phyloP scores from a whole-genome alignment of 1,140 invertebrate genomes.

The Gryllus bimaculatus region DNA sequence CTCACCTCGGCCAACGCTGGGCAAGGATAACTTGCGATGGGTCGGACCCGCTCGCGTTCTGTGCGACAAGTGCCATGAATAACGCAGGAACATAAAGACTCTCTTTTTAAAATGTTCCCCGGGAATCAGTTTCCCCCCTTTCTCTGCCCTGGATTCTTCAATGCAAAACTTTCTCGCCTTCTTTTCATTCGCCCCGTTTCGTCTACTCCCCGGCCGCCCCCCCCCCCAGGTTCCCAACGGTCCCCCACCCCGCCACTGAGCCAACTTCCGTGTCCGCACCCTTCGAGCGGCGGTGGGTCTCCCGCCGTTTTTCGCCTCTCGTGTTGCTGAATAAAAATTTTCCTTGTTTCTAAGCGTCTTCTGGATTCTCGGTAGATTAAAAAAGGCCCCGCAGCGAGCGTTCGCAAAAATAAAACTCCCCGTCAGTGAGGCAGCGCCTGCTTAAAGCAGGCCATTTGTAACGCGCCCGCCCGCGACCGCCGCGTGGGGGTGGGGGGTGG shows the following conservation, averaged over 20 bases:
- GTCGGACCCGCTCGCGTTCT: too few species aligned
- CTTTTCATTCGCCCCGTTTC: not conserved
- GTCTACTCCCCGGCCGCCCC: not conserved
- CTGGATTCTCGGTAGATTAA: constrained; percentile 1
- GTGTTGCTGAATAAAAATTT: not conserved
- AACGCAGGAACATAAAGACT: too few species aligned
- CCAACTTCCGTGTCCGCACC: not conserved
- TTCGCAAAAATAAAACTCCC: not conserved
- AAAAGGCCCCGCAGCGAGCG: not conserved
- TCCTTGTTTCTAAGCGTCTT: not conserved
- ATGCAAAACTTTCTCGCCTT: not conserved
- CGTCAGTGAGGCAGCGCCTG: not conserved
- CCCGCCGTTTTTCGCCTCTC: not conserved
- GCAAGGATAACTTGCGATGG: too few species aligned
- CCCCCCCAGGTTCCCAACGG: not conserved
- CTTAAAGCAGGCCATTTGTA: not conserved
- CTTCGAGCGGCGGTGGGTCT: not conserved
- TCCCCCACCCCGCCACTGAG: not conserved
- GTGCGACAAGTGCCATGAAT: too few species aligned
- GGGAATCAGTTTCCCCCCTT: too few species aligned
- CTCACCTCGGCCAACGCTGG: too few species aligned
- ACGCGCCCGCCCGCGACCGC: not conserved
- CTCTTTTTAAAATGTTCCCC: too few species aligned
- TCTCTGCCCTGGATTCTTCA: too few species aligned
- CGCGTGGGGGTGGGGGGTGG: too few species aligned